Percentiles rank a stretch among this genome's conserved stretches.
phyloP scores from a whole-genome alignment of 1,140 invertebrate species.

The Akabosia matsudoensis region DNA sequence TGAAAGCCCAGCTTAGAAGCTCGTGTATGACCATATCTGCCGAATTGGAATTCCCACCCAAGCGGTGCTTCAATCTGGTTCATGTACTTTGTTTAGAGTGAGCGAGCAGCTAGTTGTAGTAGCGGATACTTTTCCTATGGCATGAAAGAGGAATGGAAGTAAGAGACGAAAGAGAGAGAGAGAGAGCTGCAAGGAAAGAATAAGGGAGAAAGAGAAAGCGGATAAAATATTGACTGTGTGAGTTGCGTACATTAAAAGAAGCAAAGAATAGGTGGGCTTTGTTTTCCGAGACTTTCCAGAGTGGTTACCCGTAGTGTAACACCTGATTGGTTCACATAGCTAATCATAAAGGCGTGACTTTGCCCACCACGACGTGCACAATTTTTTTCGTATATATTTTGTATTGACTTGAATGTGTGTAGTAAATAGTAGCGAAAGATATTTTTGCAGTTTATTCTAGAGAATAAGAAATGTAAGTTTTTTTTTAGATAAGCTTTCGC shows the following conservation, averaged over 20 bases:
- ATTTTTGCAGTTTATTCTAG: background rate
- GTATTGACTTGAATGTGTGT: background rate
- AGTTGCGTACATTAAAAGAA: slow-evolving; percentile 37
- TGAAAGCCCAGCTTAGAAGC: too few species aligned
- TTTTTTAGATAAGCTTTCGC: background rate
- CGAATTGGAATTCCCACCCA: too few species aligned
- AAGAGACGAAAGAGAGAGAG: slow-evolving; percentile 6
- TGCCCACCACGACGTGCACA: slow-evolving; percentile 7
- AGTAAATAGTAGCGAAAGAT: background rate
- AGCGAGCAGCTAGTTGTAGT: background rate
- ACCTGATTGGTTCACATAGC: slow-evolving; percentile 48
- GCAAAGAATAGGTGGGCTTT: slow-evolving; percentile 43
- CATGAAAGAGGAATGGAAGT: slow-evolving; percentile 1
- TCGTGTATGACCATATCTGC: too few species aligned
- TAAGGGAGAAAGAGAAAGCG: background rate
- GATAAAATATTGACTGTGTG: slow-evolving; percentile 29
- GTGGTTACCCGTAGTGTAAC: slow-evolving; percentile 40
- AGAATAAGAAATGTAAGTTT: too few species aligned
- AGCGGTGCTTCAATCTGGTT: too few species aligned
- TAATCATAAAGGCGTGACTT: slow-evolving; percentile 48
- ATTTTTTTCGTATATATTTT: background rate
- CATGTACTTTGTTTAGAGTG: background rate
- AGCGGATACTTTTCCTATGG: background rate
- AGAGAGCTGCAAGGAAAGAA: background rate
- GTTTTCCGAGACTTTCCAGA: slow-evolving; percentile 45